Evolutionary conservation across 1,140 invertebrate genomes (phyloP), one percentile per base, ranked within the genome.

Genomic region (Danaus plexippus): DNA sequence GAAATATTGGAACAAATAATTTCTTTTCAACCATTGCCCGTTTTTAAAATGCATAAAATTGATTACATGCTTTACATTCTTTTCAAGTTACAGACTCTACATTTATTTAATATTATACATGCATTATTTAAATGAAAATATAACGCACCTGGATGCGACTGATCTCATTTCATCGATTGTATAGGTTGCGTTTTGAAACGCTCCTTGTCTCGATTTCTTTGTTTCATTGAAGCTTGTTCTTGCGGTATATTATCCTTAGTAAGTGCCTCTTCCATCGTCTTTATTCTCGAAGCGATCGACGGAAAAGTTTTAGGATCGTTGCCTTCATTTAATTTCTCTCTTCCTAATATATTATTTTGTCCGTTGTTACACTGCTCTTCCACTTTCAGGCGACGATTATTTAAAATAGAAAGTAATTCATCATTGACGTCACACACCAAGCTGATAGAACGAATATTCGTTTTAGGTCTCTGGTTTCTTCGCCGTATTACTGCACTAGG

Each of bases 151-250:
- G 61, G 80, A 82, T 56, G 84, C 76, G 11, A 87, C 80, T 60
- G 77, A 87, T 61, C 88, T 86, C 62, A 91, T 80, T 76, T 92
- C 92, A 47, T 91, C 88, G 10, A 89, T 88, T 32, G 91, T 92
- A 93, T 88, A 0, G 92, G 92, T 72, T 92, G 92, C 2, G 92
- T 92, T 67, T 89, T 89, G 70, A 89, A 91, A 15, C 91, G 86
- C 56, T 89, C 89, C 46, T 85, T 86, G 58, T 89, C 86, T 57
- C 89, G 85, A 43, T 66, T 79, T 68, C 88, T 89, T 11, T 74
- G 69, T 60, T 70, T 77, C 6, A 83, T 81, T 40, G 73, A 78
- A 6, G 75, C 68, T 50, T 74, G 71, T 12, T 80, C 73, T 58
- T 63, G 70, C 11, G 71, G 53, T 53, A 73, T 73, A 49, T 73